phyloP scores from a whole-genome alignment of 2,888 invertebrate species.

The Elysia crispata region DNA sequence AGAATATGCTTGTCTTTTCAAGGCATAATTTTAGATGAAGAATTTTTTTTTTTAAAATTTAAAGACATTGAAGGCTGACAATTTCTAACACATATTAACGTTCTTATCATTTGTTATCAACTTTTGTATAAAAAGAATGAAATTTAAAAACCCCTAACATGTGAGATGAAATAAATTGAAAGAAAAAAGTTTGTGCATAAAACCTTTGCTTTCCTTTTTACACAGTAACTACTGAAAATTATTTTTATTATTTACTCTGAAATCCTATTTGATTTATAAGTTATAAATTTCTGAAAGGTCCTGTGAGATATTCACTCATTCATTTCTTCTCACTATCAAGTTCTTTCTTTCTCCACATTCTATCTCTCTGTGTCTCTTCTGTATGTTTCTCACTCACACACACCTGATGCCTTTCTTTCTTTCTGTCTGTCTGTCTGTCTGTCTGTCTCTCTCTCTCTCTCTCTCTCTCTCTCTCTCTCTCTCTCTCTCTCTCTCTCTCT shows the following conservation, averaged over 20 bases:
- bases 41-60: too few relatives aligned
- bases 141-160: not conserved
- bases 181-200: not conserved
- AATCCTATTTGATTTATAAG: too few relatives aligned
- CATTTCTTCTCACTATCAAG: constrained; percentile 7
- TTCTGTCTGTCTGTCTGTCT: constrained; percentile 11
- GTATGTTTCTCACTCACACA: not conserved
- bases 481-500: constrained; percentile 9
- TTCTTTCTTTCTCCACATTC: constrained; percentile 9
- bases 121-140: not conserved
- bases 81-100: too few relatives aligned
- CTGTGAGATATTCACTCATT: too few relatives aligned
- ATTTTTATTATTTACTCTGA: too few relatives aligned
- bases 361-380: constrained; percentile 3
- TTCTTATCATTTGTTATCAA: not conserved
- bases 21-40: too few relatives aligned
- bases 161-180: not conserved
- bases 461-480: constrained; percentile 9
- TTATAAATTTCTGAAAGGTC: too few relatives aligned
- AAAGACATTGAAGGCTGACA: too few relatives aligned
- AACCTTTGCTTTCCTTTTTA: not conserved
- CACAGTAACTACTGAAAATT: too few relatives aligned
- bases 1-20: too few relatives aligned
- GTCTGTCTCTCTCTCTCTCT: constrained; percentile 11
- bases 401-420: not conserved